phyloP scores from a whole-genome alignment of 2,797 vertebrate species.

The Bufotes viridis region DNA sequence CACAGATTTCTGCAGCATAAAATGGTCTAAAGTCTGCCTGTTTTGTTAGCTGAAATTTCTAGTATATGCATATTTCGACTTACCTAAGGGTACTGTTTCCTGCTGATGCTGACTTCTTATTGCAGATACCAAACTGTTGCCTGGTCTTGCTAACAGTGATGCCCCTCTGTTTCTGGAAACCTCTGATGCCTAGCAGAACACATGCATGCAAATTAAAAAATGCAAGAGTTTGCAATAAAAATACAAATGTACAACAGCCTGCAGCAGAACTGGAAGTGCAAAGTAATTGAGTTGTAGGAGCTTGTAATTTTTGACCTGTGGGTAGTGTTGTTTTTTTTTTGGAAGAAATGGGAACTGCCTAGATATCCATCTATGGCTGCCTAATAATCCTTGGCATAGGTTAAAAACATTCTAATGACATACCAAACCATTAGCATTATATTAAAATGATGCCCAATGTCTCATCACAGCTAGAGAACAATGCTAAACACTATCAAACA shows the following conservation, averaged over 20 bases:
- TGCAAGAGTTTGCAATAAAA: background rate
- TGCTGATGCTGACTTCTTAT: slow-evolving; percentile 88
- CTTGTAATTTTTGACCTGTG: too few species aligned
- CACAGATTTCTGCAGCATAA: background rate
- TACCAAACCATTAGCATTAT: background rate
- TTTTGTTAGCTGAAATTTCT: background rate
- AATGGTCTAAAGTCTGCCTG: too few species aligned
- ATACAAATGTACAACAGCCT: background rate
- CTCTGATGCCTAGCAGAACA: slow-evolving; percentile 85
- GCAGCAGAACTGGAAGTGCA: too few species aligned
- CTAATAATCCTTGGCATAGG: background rate
- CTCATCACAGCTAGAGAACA: background rate
- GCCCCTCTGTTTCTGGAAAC: slow-evolving; percentile 92
- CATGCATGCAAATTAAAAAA: background rate
- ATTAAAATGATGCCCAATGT: background rate
- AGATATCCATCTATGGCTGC: background rate
- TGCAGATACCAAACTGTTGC: slow-evolving; percentile 89
- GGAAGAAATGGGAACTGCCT: background rate
- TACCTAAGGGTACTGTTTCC: slow-evolving; percentile 81
- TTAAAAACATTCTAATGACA: background rate
- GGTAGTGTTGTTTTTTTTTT: too few species aligned
- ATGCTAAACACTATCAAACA: background rate
- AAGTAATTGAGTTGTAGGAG: too few species aligned
- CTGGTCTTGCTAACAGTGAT: slow-evolving; percentile 85
- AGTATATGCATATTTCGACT: slow-evolving; percentile 61